A percentile compares a stretch with the other conserved stretches of the same genome.
Evolutionary conservation across 2,888 invertebrate genomes (phyloP).

Genomic region (Xestia c-nigrum): DNA sequence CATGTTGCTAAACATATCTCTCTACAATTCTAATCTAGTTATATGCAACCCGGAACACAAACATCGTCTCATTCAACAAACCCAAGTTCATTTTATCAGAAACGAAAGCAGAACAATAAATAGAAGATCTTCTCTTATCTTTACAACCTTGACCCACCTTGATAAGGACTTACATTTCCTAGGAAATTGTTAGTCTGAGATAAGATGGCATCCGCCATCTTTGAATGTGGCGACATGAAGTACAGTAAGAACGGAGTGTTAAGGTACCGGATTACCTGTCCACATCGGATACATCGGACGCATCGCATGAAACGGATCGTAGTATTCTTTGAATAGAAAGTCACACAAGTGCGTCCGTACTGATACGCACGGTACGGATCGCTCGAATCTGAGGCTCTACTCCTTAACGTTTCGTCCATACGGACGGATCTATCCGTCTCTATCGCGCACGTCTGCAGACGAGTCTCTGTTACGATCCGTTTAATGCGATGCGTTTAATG

Average conservation of each 20-base stretch:
- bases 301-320: too few species aligned
- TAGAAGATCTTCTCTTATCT: slow-evolving; percentile 37
- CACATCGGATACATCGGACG: too few species aligned
- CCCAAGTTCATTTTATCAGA: slow-evolving; percentile 25
- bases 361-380: too few species aligned
- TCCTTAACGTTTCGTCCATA: too few species aligned
- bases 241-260: slow-evolving; percentile 1
- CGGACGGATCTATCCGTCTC: too few species aligned
- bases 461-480: too few species aligned
- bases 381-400: too few species aligned
- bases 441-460: too few species aligned
- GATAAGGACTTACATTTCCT: slow-evolving; percentile 43
- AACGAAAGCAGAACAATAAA: slow-evolving; percentile 12
- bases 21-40: neutral
- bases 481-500: too few species aligned
- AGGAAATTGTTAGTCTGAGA: slow-evolving; percentile 32
- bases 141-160: slow-evolving; percentile 50
- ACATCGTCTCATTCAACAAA: slow-evolving; percentile 14
- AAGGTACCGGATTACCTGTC: neutral
- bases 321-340: too few species aligned
- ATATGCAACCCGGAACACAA: slow-evolving; percentile 9
- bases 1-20: neutral
- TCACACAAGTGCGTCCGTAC: too few species aligned
- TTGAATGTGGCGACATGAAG: neutral
- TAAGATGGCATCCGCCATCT: slow-evolving; percentile 23